Percentiles rank a stretch among this genome's conserved stretches.
Conservation (phyloP, 2,888 invertebrate species). For the Noctua pronuba region DNA sequence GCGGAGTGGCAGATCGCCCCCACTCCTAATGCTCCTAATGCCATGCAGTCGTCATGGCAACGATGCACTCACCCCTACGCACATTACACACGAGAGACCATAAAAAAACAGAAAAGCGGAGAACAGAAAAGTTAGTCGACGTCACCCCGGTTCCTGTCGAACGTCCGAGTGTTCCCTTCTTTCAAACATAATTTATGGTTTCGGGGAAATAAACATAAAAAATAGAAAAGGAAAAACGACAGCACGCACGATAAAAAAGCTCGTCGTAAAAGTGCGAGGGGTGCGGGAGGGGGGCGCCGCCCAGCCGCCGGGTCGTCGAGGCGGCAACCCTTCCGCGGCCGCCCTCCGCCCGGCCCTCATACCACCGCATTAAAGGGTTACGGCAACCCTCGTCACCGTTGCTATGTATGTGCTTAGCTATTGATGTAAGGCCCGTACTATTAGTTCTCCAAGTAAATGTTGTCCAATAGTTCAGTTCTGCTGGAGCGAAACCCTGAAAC, state of each 20-base stretch:
- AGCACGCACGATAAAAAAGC: slow-evolving; percentile 91
- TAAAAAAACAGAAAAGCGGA: slow-evolving; percentile 86
- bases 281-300: slow-evolving; percentile 80
- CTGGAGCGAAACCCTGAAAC: slow-evolving; percentile 1
- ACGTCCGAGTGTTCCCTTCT: slow-evolving; percentile 90
- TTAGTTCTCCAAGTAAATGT: slow-evolving; percentile 40
- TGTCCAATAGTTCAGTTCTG: slow-evolving; percentile 11
- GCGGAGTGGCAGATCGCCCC: slow-evolving; percentile 67
- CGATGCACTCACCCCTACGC: slow-evolving; percentile 84
- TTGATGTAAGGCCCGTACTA: slow-evolving; percentile 57
- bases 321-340: slow-evolving; percentile 89
- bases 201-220: slow-evolving; percentile 91
- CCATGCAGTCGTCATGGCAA: slow-evolving; percentile 88
- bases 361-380: slow-evolving; percentile 87
- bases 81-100: slow-evolving; percentile 83
- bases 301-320: slow-evolving; percentile 75
- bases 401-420: slow-evolving; percentile 67
- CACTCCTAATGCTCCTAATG: slow-evolving; percentile 83
- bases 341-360: slow-evolving; percentile 81
- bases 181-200: slow-evolving; percentile 91
- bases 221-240: slow-evolving; percentile 91
- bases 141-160: slow-evolving; percentile 89
- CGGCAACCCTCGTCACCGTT: slow-evolving; percentile 81
- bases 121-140: slow-evolving; percentile 86
- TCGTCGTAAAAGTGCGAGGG: slow-evolving; percentile 88